Conservation (phyloP, 2,797 vertebrate genomes). For the Capromys pilorides region DNA sequence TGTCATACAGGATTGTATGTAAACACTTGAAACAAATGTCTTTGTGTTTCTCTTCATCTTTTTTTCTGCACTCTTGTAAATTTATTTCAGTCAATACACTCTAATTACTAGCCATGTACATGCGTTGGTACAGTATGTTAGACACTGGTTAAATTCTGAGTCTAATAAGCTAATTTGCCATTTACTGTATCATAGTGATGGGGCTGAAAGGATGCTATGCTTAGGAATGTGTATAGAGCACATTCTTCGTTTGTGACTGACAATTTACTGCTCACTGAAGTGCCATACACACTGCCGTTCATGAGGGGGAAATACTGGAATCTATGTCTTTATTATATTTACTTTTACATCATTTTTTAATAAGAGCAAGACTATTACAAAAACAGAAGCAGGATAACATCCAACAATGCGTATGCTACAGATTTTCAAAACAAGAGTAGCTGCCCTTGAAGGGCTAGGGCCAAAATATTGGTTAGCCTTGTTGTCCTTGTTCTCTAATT, state of each 20-base stretch:
- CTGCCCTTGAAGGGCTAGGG: too few species aligned
- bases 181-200: constrained; percentile 36
- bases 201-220: constrained; percentile 64
- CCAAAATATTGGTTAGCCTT: too few species aligned
- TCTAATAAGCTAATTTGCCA: constrained; percentile 61
- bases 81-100: constrained; percentile 37
- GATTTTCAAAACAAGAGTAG: too few species aligned
- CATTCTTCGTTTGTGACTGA: constrained; percentile 65
- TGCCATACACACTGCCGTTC: constrained; percentile 70
- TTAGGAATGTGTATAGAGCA: constrained; percentile 58
- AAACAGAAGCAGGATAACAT: too few species aligned
- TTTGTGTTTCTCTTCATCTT: too few species aligned
- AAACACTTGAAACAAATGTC: too few species aligned
- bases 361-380: too few species aligned
- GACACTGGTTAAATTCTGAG: constrained; percentile 68
- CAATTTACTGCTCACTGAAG: constrained; percentile 75
- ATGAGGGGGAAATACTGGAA: constrained; percentile 57
- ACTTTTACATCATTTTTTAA: too few species aligned
- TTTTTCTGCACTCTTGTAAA: neutral
- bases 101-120: constrained; percentile 50
- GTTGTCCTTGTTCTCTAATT: too few species aligned
- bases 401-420: too few species aligned
- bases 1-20: too few species aligned
- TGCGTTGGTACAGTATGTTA: constrained; percentile 56
- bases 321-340: constrained; percentile 43